Evolutionary conservation across 2,888 invertebrate genomes (phyloP), one percentile per base, ranked within the genome.

Genomic region (Cryptus viduatorius): DNA sequence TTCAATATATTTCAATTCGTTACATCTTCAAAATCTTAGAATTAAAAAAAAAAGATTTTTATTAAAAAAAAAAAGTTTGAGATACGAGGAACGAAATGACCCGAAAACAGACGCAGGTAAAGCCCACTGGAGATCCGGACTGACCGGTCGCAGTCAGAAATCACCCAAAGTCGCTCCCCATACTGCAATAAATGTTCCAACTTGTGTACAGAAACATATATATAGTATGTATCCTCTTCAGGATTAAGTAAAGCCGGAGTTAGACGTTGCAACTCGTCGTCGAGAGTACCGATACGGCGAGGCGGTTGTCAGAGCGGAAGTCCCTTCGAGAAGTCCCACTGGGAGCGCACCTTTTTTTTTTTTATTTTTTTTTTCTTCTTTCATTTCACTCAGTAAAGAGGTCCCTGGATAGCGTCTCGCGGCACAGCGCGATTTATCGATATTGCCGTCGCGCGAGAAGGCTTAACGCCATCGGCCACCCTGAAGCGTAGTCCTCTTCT

Each of bases 341-440:
- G 88, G 88, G 83, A 83, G 84, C 68, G 37, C 37, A 37, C 65
- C 87, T 87, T 83, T 87, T 86, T 86, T 84, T 87, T 86, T 88
- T 89, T n/a, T n/a, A n/a, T 88, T 87, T 83, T 87, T 86, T 86
- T 84, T 87, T 86, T 88, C 89, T 88, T 87, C 82, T 85, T 86
- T 82, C 87, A 86, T 88, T 90, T 88, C 83, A 84, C 86, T 83
- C 73, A 83, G 79, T 79, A 77, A 79, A 79, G 65, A 81, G 69
- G 50, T 78, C 78, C 59, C 48, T 50, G 73, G 77, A 71, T 29
- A 69, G 16, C 37, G 24, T 65, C 37, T 56, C 71, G 48, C 46
- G 42, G 67, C 69, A n/a, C 79, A 53, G 72, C 86, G 89, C 90
- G 87, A 92, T 92, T 91, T 92, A 91, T 91, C 90, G 91, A 88